Conservation (phyloP, 1,140 invertebrate genomes). For the Drosophila azteca region DNA sequence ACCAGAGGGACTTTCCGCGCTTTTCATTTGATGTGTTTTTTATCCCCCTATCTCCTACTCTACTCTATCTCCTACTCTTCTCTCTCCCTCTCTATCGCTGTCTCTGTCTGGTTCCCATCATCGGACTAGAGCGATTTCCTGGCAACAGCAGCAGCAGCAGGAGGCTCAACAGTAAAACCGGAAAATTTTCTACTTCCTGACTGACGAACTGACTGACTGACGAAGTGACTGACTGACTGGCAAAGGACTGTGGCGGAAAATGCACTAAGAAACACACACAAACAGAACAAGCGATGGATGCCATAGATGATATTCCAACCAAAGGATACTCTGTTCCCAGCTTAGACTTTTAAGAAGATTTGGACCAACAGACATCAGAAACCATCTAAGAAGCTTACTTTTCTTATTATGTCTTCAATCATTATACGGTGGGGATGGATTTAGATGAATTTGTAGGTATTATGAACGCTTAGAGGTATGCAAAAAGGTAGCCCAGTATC, state of each 20-base stretch:
- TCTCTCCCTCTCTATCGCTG: background rate
- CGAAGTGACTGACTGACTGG: background rate
- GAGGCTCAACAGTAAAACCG: conserved; percentile 72
- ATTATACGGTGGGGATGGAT: no score
- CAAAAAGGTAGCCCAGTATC: no score
- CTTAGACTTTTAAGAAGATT: background rate
- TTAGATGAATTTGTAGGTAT: no score
- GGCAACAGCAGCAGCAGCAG: conserved; percentile 57
- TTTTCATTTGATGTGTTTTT: conserved; percentile 59
- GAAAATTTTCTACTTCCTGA: conserved; percentile 78
- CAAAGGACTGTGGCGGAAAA: conserved; percentile 39
- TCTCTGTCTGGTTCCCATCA: conserved; percentile 2
- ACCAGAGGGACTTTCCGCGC: conserved; percentile 19
- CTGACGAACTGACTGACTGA: conserved; percentile 44
- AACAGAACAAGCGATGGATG: background rate
- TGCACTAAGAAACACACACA: conserved; percentile 42
- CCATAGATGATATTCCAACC: background rate
- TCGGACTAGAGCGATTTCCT: conserved; percentile 64
- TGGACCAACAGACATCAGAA: no score
- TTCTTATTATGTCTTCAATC: no score
- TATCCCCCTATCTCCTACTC: background rate
- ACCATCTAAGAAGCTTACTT: no score
- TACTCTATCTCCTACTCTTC: background rate
- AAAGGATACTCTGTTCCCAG: background rate
- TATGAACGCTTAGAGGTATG: no score